phyloP scores from a whole-genome alignment of 2,113 vertebrate genomes.

The Hippotragus niger region DNA sequence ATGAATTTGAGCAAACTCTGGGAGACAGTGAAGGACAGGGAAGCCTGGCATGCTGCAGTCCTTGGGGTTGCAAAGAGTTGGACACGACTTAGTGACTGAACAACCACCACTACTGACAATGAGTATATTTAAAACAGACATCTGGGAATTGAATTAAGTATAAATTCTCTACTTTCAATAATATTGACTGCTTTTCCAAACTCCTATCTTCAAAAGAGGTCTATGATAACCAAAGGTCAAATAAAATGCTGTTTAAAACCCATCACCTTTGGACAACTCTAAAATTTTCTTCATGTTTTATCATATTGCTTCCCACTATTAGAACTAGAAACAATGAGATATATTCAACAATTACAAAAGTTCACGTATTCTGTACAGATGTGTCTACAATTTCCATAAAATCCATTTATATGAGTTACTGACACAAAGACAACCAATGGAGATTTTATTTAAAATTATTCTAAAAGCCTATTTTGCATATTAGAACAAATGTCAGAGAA shows the following conservation, averaged over 20 bases:
- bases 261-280: background rate
- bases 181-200: background rate
- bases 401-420: background rate
- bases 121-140: background rate
- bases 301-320: background rate
- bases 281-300: background rate
- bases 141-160: background rate
- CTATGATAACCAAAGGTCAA: background rate
- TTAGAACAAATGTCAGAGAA: background rate
- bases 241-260: background rate
- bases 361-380: background rate
- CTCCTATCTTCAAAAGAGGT: background rate
- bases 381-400: background rate
- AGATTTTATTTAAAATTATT: slow-evolving; percentile 33
- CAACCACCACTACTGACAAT: background rate
- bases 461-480: slow-evolving; percentile 21
- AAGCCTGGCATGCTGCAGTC: background rate
- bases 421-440: background rate
- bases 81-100: background rate
- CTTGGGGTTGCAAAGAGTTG: background rate
- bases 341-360: background rate
- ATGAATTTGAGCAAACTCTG: background rate
- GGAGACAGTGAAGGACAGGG: background rate
- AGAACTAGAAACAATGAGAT: background rate
- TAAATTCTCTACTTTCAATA: background rate